These are phyloP conservation scores for Nycticebus coucang DNA, from an alignment of 2,113 vertebrate genomes.

Conservation along the genomic window DNA sequence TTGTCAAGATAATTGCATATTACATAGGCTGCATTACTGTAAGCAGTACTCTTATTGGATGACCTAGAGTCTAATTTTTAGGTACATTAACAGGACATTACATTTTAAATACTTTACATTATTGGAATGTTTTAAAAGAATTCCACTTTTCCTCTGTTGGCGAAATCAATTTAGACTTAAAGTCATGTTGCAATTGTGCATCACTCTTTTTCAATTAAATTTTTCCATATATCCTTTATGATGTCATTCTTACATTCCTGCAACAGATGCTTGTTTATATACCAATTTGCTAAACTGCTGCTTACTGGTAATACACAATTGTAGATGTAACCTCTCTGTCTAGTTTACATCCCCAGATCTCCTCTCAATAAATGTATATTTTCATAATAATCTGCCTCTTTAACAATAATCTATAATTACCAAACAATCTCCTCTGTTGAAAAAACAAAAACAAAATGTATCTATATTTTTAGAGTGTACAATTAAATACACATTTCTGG, in stretches of 20 bases:
- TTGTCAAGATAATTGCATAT: conserved; percentile 90
- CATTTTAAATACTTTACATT: conserved; percentile 89
- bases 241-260: conserved; percentile 89
- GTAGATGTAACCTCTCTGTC: conserved; percentile 81
- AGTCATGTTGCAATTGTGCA: conserved; percentile 85
- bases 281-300: conserved; percentile 86
- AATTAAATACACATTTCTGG: conserved; percentile 62
- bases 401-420: conserved; percentile 68
- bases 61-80: conserved; percentile 87
- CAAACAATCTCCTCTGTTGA: conserved; percentile 21
- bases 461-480: conserved; percentile 26
- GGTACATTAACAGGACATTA: conserved; percentile 89
- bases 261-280: conserved; percentile 90
- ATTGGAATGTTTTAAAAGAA: conserved; percentile 85
- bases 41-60: conserved; percentile 86
- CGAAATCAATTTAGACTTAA: conserved; percentile 88
- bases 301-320: conserved; percentile 80
- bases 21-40: conserved; percentile 87
- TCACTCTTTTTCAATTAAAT: conserved; percentile 90
- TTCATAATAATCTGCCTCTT: conserved; percentile 75
- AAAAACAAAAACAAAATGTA: conserved; percentile 42
- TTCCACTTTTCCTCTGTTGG: conserved; percentile 84
- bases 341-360: conserved; percentile 71
- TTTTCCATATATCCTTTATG: conserved; percentile 90
- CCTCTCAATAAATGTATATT: conserved; percentile 71